Percentiles rank a stretch among this genome's conserved stretches.
Conservation (phyloP, 2,888 invertebrate species). For the Resseliella maxima region DNA sequence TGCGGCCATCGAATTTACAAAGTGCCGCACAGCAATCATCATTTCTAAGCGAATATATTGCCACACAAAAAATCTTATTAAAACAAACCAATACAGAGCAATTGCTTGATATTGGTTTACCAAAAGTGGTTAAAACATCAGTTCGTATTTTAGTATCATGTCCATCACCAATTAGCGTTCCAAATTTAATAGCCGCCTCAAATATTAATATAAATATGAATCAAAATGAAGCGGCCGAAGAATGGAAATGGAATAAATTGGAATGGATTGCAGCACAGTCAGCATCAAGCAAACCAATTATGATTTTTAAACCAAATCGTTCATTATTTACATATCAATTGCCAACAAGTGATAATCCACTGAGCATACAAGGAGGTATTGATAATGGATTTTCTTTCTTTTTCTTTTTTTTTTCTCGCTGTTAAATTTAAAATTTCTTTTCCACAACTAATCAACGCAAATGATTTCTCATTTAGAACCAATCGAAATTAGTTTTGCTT, state of each 20-base stretch:
- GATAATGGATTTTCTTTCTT: conserved; percentile 58
- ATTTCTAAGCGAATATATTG: conserved; percentile 88
- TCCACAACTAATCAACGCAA: too few relatives aligned
- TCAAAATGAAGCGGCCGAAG: conserved; percentile 62
- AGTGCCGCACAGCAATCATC: conserved; percentile 79
- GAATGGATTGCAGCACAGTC: conserved; percentile 82
- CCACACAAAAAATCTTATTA: conserved; percentile 78
- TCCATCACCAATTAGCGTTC: conserved; percentile 63
- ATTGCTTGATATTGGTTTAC: conserved; percentile 79
- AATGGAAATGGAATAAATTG: conserved; percentile 76
- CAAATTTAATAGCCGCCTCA: conserved; percentile 64
- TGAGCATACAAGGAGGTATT: conserved; percentile 79
- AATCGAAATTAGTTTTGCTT: conserved; percentile 75
- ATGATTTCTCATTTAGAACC: conserved; percentile 74
- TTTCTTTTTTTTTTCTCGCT: conserved; percentile 58
- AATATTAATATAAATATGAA: conserved; percentile 64
- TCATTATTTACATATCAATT: conserved; percentile 78
- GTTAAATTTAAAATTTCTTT: too few relatives aligned
- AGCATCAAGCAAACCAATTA: conserved; percentile 75
- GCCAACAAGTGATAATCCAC: conserved; percentile 74
- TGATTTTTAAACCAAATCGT: conserved; percentile 82
- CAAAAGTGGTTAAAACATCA: conserved; percentile 75
- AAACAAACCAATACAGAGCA: conserved; percentile 61
- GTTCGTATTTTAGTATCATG: conserved; percentile 74
- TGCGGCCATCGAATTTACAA: conserved; percentile 78